Base-by-base conservation (phyloP, 2,797 vertebrate species). In the Spinus olivaceus region DNA sequence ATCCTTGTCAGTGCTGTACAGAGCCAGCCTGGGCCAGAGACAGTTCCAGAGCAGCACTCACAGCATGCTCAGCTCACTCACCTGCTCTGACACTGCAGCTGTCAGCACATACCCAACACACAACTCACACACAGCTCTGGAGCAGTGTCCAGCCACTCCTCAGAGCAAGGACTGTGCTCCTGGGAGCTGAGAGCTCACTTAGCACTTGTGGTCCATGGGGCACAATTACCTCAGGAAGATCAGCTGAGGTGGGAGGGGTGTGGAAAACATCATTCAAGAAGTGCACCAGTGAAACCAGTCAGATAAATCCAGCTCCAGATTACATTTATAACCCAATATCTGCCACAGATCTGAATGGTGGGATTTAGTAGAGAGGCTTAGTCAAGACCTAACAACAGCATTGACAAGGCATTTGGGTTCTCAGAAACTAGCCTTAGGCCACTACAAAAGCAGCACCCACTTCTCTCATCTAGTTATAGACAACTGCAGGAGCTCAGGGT, bases 71-170 rank as follows among this genome's bases (percentile, higher is more conserved):
- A 33, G 44, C 59, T n/a, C 64, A 22, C 10, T 44, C 74, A 9
- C 5, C 0, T 7, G 24, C 33, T 8, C 56, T 1, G 10, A 50
- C 65, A 25, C 64, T 3, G 41, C 66, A 13, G 13, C 2, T 39
- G 8, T 25, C 51, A 67, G 44, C 69, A 47, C 23, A 2, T 0
- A 12, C 32, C 23, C 39, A 30, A 12, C 25, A 51, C 8, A 47
- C 17, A 57, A 4, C 35, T 23, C 61, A 10, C 35, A 32, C 3
- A 1, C 2, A 18, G 56, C 88, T 51, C 5, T 2, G 57, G 32
- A 53, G 67, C 81, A 25, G 51, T 0, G 8, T 15, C 67, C 14
- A 9, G 78, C 33, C 35, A 9, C 66, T 42, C 33, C 10, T 44
- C 64, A 1, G 10, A 46, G 63, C 21, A 18, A 60, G 72, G 42